Evolutionary conservation across 2,888 invertebrate genomes (phyloP).

Genomic region (Trissolcus brochymenae): DNA sequence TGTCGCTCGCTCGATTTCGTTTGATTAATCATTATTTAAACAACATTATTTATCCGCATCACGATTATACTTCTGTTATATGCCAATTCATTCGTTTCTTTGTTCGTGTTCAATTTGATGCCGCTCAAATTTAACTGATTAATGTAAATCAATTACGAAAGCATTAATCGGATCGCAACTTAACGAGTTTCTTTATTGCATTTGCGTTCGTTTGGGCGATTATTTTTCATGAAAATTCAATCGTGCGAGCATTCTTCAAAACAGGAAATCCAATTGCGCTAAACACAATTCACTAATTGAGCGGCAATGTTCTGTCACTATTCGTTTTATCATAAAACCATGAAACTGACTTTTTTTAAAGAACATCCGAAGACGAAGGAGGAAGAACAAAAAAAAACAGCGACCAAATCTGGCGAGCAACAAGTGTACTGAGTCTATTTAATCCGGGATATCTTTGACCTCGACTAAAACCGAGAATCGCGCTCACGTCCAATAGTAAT

Average conservation of each 20-base stretch:
- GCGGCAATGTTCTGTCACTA: no score
- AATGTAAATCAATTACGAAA: no score
- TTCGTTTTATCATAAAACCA: constrained; percentile 1
- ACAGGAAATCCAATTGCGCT: no score
- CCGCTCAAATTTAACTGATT: no score
- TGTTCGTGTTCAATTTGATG: no score
- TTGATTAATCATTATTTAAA: constrained; percentile 58
- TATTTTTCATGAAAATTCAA: no score
- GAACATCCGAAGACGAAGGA: constrained; percentile 20
- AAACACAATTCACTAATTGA: no score
- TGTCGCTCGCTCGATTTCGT: constrained; percentile 34
- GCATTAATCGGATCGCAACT: no score
- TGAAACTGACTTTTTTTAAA: constrained; percentile 28
- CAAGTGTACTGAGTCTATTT: constrained; percentile 64
- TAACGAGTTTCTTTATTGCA: no score
- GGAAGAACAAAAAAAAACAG: constrained; percentile 39
- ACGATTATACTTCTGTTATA: constrained; percentile 25
- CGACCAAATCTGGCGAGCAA: constrained; percentile 58
- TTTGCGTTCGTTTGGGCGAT: no score
- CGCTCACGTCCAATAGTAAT: constrained; percentile 53
- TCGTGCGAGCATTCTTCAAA: no score
- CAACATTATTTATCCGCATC: constrained; percentile 43
- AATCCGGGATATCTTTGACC: constrained; percentile 63
- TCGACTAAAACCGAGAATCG: constrained; percentile 55
- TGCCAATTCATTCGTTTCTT: constrained; percentile 13